Evolutionary conservation across 2,888 invertebrate species (phyloP), one percentile per base, ranked within the genome.

Genomic region (Ischnus inquisitorius): DNA sequence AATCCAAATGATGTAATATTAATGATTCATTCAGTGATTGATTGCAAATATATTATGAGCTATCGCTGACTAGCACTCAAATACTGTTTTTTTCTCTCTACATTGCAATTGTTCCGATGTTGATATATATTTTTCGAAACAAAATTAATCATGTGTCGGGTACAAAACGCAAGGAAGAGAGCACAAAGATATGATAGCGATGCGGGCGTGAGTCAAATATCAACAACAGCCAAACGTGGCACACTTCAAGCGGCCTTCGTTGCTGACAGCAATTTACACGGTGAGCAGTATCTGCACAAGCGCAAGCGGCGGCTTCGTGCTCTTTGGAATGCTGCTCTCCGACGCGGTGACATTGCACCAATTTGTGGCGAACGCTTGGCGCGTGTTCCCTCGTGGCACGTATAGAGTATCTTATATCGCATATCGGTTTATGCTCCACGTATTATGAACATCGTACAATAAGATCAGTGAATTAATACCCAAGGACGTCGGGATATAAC

Each of bases 261-360:
- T 3, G 12, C 39, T 34, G 34, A 69, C 34, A 51, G 51, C 34
- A 51, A 69, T 60, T 60, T 34, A 69, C 51, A 34, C 69, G 28
- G 16, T 19, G 12, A 19, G 28, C 39, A 28, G 16, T 34, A 19
- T 12, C 34, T 34, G 51, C 14, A 51, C 34, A 65, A 75, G 25
- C 41, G 39, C 39, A 14, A 62, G 39, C 54, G 12, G 72, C 60
- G 46, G 28, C 34, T 79, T 77, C 28, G 10, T 48, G 41, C 51
- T 16, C 83, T 46, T 64, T 34, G 79, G 76, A 83, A 83, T 83
- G 71, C 51, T 43, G 76, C 65, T 76, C 60, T 54, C 39, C 71
- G 46, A 48, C 54, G 65, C 19, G 19, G 25, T 51, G 71, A 77
- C 76, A 76, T 76, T 72, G 79, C 76, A 83, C 67, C 51, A 76